These are phyloP conservation scores for Pseudobourletiella spinata DNA, from an alignment of 1,140 invertebrate genomes.

Conservation along the genomic window DNA sequence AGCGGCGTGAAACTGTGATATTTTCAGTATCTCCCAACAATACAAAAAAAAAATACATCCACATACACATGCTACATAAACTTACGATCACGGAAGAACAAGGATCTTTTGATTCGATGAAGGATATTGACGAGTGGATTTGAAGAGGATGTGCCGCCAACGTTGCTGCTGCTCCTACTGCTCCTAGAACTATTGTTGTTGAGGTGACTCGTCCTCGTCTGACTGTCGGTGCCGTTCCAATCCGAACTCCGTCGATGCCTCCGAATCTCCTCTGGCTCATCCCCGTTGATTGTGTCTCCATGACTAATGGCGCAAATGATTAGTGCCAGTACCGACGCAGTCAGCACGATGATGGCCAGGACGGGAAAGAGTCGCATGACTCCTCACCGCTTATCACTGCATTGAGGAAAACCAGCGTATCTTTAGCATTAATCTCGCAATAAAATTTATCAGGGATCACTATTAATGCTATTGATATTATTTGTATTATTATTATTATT, in stretches of 20 bases:
- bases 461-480: too few relatives aligned
- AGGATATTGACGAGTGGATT: slow-evolving; percentile 12
- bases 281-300: slow-evolving; percentile 20
- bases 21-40: not conserved
- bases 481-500: too few relatives aligned
- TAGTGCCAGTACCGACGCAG: slow-evolving; percentile 32
- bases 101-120: slow-evolving; percentile 30
- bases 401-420: slow-evolving; percentile 5
- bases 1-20: not conserved
- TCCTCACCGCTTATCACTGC: slow-evolving; percentile 26
- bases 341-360: slow-evolving; percentile 31
- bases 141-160: too few relatives aligned
- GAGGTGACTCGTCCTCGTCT: not conserved
- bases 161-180: not conserved
- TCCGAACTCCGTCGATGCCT: not conserved
- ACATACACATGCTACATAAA: not conserved
- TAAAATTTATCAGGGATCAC: too few relatives aligned
- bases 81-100: slow-evolving; percentile 28
- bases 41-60: too few relatives aligned
- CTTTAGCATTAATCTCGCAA: not conserved
- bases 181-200: not conserved
- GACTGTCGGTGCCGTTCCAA: not conserved
- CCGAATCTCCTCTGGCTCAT: not conserved
- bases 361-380: slow-evolving; percentile 35
- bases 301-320: slow-evolving; percentile 31